Conservation (phyloP, 1,140 invertebrate genomes). For the Sinella curviseta region DNA sequence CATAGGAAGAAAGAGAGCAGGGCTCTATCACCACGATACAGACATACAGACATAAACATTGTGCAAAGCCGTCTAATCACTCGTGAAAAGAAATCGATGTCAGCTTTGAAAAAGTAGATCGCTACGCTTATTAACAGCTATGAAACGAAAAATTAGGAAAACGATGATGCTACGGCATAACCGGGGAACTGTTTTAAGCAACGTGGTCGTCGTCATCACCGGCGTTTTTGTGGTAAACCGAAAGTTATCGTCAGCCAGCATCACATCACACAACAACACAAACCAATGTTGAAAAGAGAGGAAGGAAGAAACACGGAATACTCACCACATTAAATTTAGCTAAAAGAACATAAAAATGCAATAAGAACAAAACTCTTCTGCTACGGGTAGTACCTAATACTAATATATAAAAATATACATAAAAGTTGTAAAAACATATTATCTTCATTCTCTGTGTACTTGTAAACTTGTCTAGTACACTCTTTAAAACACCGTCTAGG, state of each 20-base stretch:
- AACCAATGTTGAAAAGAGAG: neutral
- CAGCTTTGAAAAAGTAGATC: neutral
- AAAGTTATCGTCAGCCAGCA: too few species aligned
- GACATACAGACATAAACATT: slow-evolving; percentile 3
- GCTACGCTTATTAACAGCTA: neutral
- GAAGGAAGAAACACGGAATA: neutral
- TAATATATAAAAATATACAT: neutral
- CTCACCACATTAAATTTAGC: neutral
- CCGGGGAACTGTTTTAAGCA: too few species aligned
- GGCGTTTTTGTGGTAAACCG: neutral
- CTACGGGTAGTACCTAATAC: slow-evolving; percentile 3
- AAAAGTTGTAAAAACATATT: too few species aligned
- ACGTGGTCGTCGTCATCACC: neutral
- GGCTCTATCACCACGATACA: neutral
- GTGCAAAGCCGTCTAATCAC: neutral
- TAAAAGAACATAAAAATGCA: too few species aligned
- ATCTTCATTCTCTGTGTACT: too few species aligned
- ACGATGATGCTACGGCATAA: neutral
- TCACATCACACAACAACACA: neutral
- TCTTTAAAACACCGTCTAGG: too few species aligned
- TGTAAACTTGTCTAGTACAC: too few species aligned
- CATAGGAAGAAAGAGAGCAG: too few species aligned
- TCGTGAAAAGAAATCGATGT: neutral
- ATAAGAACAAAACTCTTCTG: neutral
- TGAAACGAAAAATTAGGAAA: neutral